These are phyloP conservation scores for Copidosoma aretas DNA, from an alignment of 2,888 invertebrate genomes.

Conservation along the genomic window DNA sequence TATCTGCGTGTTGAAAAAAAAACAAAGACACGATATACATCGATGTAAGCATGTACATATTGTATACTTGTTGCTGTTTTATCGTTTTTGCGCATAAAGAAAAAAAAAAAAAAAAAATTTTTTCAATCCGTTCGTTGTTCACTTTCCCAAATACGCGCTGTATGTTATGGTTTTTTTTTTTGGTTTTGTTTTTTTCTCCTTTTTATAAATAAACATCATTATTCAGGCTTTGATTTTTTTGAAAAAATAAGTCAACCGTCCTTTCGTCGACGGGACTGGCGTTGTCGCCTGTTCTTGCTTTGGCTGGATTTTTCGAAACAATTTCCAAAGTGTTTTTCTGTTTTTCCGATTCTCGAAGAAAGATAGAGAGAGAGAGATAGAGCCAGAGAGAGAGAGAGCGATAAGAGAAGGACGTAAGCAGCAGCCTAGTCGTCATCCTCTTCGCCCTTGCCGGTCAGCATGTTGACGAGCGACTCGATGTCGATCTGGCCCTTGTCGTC, in stretches of 20 bases:
- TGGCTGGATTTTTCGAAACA: no score
- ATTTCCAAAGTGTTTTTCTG: no score
- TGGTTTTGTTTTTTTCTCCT: background rate
- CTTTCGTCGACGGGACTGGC: background rate
- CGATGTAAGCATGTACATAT: no score
- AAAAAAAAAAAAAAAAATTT: background rate
- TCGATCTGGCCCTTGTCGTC: constrained; percentile 91
- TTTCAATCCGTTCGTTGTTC: no score
- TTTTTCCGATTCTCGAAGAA: background rate
- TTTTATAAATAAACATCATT: constrained; percentile 5
- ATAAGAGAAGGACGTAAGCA: no score
- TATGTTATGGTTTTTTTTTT: background rate
- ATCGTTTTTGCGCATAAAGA: background rate
- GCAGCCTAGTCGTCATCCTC: constrained; percentile 73
- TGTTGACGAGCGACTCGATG: constrained; percentile 83
- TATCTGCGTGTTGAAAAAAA: no score
- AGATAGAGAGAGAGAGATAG: background rate
- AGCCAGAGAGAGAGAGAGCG: background rate
- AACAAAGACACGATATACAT: no score
- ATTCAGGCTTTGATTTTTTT: constrained; percentile 27
- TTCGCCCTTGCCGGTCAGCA: constrained; percentile 86
- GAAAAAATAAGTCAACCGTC: background rate
- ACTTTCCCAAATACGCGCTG: no score
- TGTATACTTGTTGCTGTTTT: background rate
- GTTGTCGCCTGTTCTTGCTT: no score